These are phyloP conservation scores for Panthera leo DNA, from an alignment of 2,113 vertebrate genomes.

Conservation along the genomic window DNA sequence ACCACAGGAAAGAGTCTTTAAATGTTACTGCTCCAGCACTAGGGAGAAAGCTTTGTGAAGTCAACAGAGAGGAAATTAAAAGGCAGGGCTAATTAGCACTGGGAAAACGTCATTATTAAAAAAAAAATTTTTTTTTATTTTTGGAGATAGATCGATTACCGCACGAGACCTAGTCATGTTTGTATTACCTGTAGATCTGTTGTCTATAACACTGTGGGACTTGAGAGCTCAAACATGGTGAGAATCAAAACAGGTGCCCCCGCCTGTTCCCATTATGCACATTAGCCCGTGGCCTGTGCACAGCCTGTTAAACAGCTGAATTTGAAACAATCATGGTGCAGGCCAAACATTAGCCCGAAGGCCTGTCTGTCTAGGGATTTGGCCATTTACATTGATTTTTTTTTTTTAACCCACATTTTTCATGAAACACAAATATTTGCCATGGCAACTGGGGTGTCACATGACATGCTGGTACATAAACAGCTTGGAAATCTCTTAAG, in stretches of 20 bases:
- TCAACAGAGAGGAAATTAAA: conserved; percentile 46
- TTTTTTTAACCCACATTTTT: conserved; percentile 67
- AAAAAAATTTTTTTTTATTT: not conserved
- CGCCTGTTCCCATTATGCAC: not conserved
- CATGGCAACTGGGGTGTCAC: conserved; percentile 75
- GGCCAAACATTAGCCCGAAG: conserved; percentile 71
- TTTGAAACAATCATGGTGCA: conserved; percentile 41
- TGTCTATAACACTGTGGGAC: not conserved
- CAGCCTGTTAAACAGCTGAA: conserved; percentile 78
- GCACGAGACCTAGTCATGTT: not conserved
- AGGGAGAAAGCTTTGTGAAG: conserved; percentile 41
- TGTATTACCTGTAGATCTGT: conserved; percentile 57
- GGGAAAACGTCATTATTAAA: not conserved
- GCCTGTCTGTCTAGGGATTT: conserved; percentile 73
- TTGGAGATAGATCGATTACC: not conserved
- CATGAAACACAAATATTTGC: conserved; percentile 80
- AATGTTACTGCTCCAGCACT: not conserved
- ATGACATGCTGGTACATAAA: conserved; percentile 69
- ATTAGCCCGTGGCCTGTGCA: conserved; percentile 62
- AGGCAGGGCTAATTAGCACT: conserved; percentile 38
- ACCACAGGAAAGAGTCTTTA: not conserved
- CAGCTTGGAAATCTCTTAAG: conserved; percentile 55
- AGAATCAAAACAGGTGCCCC: conserved; percentile 68
- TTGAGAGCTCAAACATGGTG: not conserved
- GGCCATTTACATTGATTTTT: conserved; percentile 74